A percentile compares a stretch with the other conserved stretches of the same genome.
phyloP scores from a whole-genome alignment of 2,113 vertebrate genomes.

The Rhinichthys klamathensis region DNA sequence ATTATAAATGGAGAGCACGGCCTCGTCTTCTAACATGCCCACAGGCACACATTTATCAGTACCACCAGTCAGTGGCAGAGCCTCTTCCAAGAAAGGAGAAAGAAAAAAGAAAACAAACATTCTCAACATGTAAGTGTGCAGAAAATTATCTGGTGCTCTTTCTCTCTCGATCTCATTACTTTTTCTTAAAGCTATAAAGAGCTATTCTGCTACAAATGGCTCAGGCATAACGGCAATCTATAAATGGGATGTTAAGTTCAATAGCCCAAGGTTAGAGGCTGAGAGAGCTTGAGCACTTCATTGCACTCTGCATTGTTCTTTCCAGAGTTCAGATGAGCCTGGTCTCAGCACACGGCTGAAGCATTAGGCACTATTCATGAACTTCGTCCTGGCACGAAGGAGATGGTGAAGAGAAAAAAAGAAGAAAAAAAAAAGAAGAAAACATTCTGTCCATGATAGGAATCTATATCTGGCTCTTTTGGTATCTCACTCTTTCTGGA shows the following conservation, averaged over 20 bases:
- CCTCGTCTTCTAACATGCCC: conserved; percentile 58
- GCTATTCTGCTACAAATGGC: conserved; percentile 78
- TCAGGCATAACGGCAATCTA: conserved; percentile 72
- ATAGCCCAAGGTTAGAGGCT: conserved; percentile 77
- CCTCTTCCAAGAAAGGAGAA: conserved; percentile 44
- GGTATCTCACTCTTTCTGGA: not conserved
- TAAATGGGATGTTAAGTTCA: conserved; percentile 78
- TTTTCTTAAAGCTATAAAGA: conserved; percentile 77
- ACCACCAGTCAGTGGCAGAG: conserved; percentile 61
- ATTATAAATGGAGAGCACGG: conserved; percentile 59
- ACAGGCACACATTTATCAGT: conserved; percentile 64
- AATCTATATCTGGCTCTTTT: conserved; percentile 25
- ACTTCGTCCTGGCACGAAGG: conserved; percentile 1
- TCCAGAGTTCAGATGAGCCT: conserved; percentile 45
- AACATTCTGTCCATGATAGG: conserved; percentile 35
- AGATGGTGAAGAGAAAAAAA: conserved; percentile 29
- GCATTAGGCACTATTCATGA: conserved; percentile 52
- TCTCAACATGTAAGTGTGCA: conserved; percentile 57
- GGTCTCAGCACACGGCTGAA: conserved; percentile 26
- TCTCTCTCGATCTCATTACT: conserved; percentile 64
- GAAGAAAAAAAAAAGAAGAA: conserved; percentile 46
- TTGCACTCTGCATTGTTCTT: conserved; percentile 52
- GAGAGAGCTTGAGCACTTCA: conserved; percentile 58
- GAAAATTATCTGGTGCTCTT: conserved; percentile 62
- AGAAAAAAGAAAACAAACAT: conserved; percentile 44